Evolutionary conservation across 2,888 invertebrate species (phyloP).

Genomic region (Hetaerina titia): DNA sequence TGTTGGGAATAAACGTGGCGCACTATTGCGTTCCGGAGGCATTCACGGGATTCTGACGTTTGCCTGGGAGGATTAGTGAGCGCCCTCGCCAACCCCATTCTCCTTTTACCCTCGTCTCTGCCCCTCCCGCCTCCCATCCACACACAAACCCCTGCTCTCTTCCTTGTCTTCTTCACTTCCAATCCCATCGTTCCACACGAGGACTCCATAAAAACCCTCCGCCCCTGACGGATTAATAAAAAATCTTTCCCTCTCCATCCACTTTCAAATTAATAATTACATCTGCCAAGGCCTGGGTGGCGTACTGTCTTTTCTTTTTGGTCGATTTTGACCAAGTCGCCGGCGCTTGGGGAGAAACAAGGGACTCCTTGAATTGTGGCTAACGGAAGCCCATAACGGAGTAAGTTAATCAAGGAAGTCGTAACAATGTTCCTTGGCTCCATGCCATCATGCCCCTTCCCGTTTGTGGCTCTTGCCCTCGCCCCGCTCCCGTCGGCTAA

Average conservation of each 20-base stretch:
- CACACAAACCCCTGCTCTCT: background rate
- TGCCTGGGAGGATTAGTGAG: background rate
- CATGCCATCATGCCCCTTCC: background rate
- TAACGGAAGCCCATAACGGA: slow-evolving; percentile 44
- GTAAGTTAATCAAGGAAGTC: slow-evolving; percentile 54
- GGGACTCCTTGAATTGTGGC: slow-evolving; percentile 49
- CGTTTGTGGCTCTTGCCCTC: background rate
- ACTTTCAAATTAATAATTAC: background rate
- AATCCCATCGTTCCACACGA: background rate
- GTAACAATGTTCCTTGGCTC: slow-evolving; percentile 57
- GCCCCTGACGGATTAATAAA: background rate
- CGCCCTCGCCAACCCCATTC: background rate
- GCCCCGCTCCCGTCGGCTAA: background rate
- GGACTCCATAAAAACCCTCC: background rate
- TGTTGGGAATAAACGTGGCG: background rate
- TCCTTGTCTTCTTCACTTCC: background rate
- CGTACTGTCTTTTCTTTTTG: background rate
- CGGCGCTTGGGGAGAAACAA: background rate
- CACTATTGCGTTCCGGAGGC: background rate
- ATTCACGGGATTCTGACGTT: background rate
- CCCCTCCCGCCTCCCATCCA: background rate
- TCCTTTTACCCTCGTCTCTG: background rate
- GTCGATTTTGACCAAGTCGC: background rate
- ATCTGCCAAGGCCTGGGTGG: background rate
- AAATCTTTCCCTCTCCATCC: background rate